Evolutionary conservation across 2,113 vertebrate genomes (phyloP).

Genomic region (Gracilinanus agilis): DNA sequence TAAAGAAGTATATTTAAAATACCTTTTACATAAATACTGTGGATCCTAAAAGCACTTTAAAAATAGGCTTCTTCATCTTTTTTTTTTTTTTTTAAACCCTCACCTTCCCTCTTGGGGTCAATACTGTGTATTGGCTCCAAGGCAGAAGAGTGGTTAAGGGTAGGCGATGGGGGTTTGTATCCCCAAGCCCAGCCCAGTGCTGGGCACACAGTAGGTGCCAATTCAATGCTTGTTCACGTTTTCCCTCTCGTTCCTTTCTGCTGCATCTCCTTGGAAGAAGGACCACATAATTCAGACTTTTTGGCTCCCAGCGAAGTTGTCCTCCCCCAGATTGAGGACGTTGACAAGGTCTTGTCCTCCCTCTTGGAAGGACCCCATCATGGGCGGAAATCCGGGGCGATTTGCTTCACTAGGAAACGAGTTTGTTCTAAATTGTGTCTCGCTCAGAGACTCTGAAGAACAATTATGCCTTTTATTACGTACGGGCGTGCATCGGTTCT

Average conservation of each 20-base stretch:
- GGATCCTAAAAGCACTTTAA: neutral
- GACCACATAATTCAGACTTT: neutral
- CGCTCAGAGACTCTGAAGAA: neutral
- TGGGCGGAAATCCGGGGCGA: neutral
- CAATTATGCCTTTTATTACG: neutral
- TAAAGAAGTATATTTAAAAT: neutral
- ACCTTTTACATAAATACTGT: neutral
- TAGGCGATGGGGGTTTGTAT: too few relatives aligned
- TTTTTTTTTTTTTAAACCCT: neutral
- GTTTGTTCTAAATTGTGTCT: neutral
- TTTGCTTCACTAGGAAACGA: neutral
- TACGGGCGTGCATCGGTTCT: neutral
- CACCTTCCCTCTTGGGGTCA: too few relatives aligned
- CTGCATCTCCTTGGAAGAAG: constrained; percentile 18
- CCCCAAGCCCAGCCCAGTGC: too few relatives aligned
- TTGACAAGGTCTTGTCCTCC: constrained; percentile 17
- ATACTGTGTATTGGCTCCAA: too few relatives aligned
- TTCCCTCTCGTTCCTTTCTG: neutral
- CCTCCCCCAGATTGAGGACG: constrained; percentile 8
- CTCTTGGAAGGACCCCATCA: constrained; percentile 5
- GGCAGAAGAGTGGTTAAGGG: too few relatives aligned
- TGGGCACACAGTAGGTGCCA: neutral
- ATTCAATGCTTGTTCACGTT: neutral
- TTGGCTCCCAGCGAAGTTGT: neutral
- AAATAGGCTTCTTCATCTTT: neutral